Conservation (phyloP, 2,888 invertebrate species). For the Arge pagana region DNA sequence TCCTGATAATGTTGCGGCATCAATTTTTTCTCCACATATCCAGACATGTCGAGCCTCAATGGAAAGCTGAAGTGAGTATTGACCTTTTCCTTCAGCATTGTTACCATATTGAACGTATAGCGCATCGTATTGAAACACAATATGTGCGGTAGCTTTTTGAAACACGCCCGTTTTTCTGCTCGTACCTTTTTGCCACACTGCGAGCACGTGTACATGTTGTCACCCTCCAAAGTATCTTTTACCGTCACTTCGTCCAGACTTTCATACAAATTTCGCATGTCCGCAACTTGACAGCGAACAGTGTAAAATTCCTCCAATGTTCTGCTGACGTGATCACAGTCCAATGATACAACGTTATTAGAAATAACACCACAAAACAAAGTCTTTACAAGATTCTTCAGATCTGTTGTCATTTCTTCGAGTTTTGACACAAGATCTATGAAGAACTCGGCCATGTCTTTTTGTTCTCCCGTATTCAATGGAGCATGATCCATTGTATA, state of each 20-base stretch:
- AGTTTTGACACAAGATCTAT: conserved; percentile 94
- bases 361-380: conserved; percentile 92
- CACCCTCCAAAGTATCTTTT: conserved; percentile 94
- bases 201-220: conserved; percentile 97
- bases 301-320: conserved; percentile 97
- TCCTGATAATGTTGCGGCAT: conserved; percentile 88
- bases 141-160: conserved; percentile 90
- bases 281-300: conserved; percentile 93
- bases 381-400: conserved; percentile 87
- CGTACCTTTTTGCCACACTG: conserved; percentile 94
- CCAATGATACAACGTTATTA: conserved; percentile 94
- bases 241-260: conserved; percentile 96
- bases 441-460: conserved; percentile 98
- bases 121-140: conserved; percentile 97
- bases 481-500: conserved; percentile 98
- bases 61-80: conserved; percentile 98
- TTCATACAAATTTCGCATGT: conserved; percentile 94
- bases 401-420: conserved; percentile 92
- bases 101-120: conserved; percentile 96
- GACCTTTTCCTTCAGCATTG: conserved; percentile 96
- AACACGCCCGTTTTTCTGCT: conserved; percentile 94
- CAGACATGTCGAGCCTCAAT: conserved; percentile 89
- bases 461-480: conserved; percentile 93
- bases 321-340: conserved; percentile 92
- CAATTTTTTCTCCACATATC: conserved; percentile 90